Conservation (phyloP, 2,113 vertebrate species). For the Ploceus nigricollis region DNA sequence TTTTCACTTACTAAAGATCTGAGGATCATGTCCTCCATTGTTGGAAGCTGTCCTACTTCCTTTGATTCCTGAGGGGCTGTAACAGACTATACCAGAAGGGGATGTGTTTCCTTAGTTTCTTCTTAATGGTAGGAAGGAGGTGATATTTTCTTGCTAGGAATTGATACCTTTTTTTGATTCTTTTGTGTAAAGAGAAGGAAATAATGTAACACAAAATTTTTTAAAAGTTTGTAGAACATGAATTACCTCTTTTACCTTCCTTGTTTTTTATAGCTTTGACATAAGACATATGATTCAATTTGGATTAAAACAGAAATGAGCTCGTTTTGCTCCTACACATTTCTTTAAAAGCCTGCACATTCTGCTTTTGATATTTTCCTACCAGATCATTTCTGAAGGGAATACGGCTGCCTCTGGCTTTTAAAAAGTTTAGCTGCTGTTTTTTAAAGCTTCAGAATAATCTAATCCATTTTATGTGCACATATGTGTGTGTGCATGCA, state of each 20-base stretch:
- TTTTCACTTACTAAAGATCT: constrained; percentile 23
- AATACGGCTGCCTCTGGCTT: neutral
- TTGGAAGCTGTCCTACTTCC: constrained; percentile 34
- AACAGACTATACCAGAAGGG: neutral
- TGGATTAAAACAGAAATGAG: constrained; percentile 48
- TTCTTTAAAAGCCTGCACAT: constrained; percentile 11
- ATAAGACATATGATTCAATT: constrained; percentile 50
- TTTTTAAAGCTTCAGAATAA: neutral
- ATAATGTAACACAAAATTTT: neutral
- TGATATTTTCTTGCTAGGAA: constrained; percentile 13
- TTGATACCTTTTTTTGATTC: neutral
- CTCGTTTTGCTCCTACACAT: constrained; percentile 33
- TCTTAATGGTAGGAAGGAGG: constrained; percentile 20
- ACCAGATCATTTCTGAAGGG: constrained; percentile 1
- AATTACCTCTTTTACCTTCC: constrained; percentile 36
- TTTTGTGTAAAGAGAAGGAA: neutral
- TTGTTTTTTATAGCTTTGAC: constrained; percentile 40
- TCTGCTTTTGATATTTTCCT: neutral
- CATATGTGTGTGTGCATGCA: neutral
- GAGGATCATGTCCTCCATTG: neutral
- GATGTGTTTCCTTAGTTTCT: neutral
- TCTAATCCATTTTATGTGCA: neutral
- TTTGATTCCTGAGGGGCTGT: neutral
- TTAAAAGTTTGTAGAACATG: neutral
- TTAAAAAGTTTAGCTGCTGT: neutral